A percentile compares a stretch with the other conserved stretches of the same genome.
phyloP scores from a whole-genome alignment of 2,113 vertebrate species.

The Heterochromis multidens region DNA sequence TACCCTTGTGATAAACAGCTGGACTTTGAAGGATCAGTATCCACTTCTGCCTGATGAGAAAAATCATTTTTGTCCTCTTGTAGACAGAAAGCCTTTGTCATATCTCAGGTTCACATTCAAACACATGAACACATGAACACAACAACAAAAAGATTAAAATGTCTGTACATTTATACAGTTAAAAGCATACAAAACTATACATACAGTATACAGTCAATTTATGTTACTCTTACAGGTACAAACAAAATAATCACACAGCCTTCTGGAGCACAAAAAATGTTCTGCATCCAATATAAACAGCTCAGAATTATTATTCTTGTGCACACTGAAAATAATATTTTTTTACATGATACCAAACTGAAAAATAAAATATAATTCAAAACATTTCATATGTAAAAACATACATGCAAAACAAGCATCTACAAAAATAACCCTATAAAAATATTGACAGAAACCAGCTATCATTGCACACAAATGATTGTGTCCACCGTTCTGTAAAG shows the following conservation, averaged over 20 bases:
- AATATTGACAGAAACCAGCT: slow-evolving; percentile 36
- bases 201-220: not conserved
- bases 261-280: not conserved
- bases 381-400: slow-evolving; percentile 26
- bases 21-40: not conserved
- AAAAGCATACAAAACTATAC: slow-evolving; percentile 41
- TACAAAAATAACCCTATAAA: slow-evolving; percentile 37
- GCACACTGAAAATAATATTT: slow-evolving; percentile 46
- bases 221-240: not conserved
- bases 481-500: not conserved
- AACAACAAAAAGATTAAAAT: not conserved
- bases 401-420: slow-evolving; percentile 26
- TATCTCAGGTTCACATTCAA: not conserved
- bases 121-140: not conserved
- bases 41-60: not conserved
- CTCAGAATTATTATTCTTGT: not conserved
- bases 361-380: slow-evolving; percentile 41
- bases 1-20: not conserved
- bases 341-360: slow-evolving; percentile 33
- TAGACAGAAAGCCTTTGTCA: not conserved
- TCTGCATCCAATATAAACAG: not conserved
- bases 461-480: slow-evolving; percentile 34
- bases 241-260: not conserved
- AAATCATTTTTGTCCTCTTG: not conserved
- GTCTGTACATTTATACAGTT: slow-evolving; percentile 68